A percentile compares a stretch with the other conserved stretches of the same genome.
Conservation (phyloP, 2,888 invertebrate genomes). For the Mamestra brassicae region DNA sequence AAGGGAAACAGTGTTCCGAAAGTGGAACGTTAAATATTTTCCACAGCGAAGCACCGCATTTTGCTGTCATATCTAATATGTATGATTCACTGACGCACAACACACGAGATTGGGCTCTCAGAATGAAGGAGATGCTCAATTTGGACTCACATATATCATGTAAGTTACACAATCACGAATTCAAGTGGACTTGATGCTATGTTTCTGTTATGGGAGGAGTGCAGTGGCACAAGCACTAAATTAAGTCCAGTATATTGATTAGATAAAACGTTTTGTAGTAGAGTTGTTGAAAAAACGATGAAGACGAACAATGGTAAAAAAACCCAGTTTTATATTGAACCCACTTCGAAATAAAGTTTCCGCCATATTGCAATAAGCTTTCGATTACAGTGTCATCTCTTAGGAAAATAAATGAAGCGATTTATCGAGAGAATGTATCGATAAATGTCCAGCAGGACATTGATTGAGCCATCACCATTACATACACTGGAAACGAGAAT, state of each 20-base stretch:
- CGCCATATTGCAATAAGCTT: conserved; percentile 13
- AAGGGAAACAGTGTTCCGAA: neutral
- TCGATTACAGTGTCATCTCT: conserved; percentile 25
- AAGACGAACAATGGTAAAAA: neutral
- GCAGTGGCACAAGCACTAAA: neutral
- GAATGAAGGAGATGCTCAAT: conserved; percentile 35
- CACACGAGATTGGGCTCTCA: conserved; percentile 24
- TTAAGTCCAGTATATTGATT: neutral
- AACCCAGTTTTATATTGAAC: neutral
- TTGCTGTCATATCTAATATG: conserved; percentile 38
- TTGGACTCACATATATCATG: conserved; percentile 31
- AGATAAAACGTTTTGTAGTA: neutral
- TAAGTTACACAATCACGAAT: conserved; percentile 21
- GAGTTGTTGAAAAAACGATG: neutral
- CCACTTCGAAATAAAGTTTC: conserved; percentile 11
- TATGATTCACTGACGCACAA: conserved; percentile 28
- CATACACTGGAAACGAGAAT: conserved; percentile 35
- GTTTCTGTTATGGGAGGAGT: conserved; percentile 27
- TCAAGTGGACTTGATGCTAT: conserved; percentile 14
- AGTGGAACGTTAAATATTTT: conserved; percentile 16
- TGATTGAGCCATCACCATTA: conserved; percentile 58
- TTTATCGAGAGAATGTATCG: conserved; percentile 53
- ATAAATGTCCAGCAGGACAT: conserved; percentile 47
- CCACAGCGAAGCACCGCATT: conserved; percentile 7
- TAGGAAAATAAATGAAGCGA: conserved; percentile 41